These are phyloP conservation scores for Saxicola maurus DNA, from an alignment of 2,797 vertebrate species.

Conservation along the genomic window DNA sequence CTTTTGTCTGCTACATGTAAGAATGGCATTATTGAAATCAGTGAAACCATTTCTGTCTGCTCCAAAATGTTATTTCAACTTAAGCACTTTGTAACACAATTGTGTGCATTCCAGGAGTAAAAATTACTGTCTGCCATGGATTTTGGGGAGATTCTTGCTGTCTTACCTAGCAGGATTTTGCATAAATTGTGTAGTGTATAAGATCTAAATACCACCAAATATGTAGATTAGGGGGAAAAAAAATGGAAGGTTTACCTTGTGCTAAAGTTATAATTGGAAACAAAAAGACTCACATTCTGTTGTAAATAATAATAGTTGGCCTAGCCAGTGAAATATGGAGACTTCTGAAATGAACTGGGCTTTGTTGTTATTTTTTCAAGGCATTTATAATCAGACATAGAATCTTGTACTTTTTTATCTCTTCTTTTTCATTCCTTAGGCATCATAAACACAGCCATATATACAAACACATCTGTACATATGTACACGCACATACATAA, in stretches of 20 bases:
- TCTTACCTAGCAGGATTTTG: not conserved
- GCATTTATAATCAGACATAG: not conserved
- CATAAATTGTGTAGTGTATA: not conserved
- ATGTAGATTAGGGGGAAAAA: not conserved
- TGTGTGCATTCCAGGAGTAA: not conserved
- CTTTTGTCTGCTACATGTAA: not conserved
- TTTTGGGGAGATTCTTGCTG: not conserved
- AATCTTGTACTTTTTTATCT: not conserved
- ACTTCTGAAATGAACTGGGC: not conserved
- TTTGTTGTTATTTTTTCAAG: not conserved
- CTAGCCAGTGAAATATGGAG: not conserved
- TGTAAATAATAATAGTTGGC: not conserved
- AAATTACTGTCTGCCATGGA: not conserved
- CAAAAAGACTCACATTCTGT: not conserved
- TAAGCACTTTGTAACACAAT: not conserved
- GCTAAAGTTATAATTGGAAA: not conserved
- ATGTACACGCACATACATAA: fast-evolving
- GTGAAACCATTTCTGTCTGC: not conserved
- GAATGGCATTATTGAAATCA: not conserved
- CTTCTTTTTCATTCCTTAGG: not conserved
- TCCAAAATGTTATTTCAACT: not conserved
- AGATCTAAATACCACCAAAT: not conserved
- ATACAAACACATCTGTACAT: not conserved
- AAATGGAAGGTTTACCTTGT: not conserved
- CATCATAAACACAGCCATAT: not conserved